Conservation (phyloP, 2,888 invertebrate species). For the Caenorhabditis virilis region DNA sequence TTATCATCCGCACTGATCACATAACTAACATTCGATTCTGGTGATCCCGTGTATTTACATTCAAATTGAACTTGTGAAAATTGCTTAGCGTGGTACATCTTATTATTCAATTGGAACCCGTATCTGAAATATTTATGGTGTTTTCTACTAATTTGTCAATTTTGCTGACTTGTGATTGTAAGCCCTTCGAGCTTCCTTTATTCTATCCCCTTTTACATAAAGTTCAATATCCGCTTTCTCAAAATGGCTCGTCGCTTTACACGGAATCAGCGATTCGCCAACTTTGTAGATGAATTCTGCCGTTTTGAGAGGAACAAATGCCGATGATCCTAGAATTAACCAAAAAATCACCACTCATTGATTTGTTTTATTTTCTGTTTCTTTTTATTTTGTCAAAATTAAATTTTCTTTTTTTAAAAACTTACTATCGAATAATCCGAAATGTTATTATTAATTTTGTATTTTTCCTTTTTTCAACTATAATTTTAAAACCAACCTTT, state of each 20-base stretch:
- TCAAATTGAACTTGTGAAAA: slow-evolving; percentile 14
- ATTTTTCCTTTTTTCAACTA: too few relatives aligned
- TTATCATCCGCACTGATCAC: slow-evolving; percentile 18
- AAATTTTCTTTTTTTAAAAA: too few relatives aligned
- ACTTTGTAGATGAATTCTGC: slow-evolving; percentile 12
- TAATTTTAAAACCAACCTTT: too few relatives aligned
- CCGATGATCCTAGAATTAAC: too few relatives aligned
- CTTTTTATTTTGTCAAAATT: too few relatives aligned
- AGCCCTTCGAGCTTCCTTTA: slow-evolving; percentile 24
- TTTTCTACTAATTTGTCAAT: neutral
- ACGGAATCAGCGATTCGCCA: slow-evolving; percentile 31
- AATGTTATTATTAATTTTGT: too few relatives aligned
- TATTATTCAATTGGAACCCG: slow-evolving; percentile 32
- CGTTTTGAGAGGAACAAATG: slow-evolving; percentile 22
- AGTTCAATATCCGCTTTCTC: slow-evolving; percentile 26
- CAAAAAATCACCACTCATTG: too few relatives aligned
- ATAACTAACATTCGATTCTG: slow-evolving; percentile 3
- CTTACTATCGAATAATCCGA: too few relatives aligned
- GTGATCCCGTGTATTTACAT: slow-evolving; percentile 15
- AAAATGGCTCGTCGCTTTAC: slow-evolving; percentile 32
- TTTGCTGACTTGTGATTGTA: neutral
- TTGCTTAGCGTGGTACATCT: slow-evolving; percentile 11
- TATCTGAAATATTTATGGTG: slow-evolving; percentile 16
- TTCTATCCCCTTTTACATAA: slow-evolving; percentile 19
- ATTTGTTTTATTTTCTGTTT: too few relatives aligned